Base-by-base conservation (phyloP, 2,888 invertebrate genomes). In the Perizoma affinitatum region DNA sequence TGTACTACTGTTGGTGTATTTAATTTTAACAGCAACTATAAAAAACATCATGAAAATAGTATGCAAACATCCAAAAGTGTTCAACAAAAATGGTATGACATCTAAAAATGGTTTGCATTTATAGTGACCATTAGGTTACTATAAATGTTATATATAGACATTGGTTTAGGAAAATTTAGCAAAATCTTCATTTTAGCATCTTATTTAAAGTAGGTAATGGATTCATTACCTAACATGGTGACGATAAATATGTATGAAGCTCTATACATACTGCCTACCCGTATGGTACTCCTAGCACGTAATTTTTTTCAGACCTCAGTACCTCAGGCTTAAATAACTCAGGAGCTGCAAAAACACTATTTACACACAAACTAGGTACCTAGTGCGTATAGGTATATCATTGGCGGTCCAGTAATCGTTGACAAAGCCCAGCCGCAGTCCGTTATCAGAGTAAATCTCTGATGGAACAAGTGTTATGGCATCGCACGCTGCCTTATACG, bases 391-490 rank as follows among this genome's bases (percentile, higher is more conserved):
- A 71, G 78, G 22, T 22, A 22, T 38, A 77, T 79, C 78, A 79
- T 79, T 81, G 79, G 73, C 70, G 73, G 74, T 76, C 83, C 81
- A 80, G 82, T 84, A 83, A 84, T 75, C 75, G 74, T 71, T 75
- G 82, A 76, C 78, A 76, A 78, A 80, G 84, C 73, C 72, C 69
- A 71, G 72, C 75, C 72, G 75, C 74, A 75, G 75, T 69, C 65
- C 73, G 71, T 71, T 88, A 89, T 88, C 88, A 79, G 76, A 73
- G 76, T 74, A 77, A 79, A 78, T 79, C 87, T 88, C 87, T 72
- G 83, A 83, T 74, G 78, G 78, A 80, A 86, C 89, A 87, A 88
- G 88, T 87, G 88, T 90, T 88, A 87, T 87, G 84, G 87, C 86
- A 83, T 85, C 83, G 82, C 77, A 76, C 75, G 68, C 79, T 74